Evolutionary conservation across 1,140 invertebrate species (phyloP).

Genomic region (Listronotus bonariensis): DNA sequence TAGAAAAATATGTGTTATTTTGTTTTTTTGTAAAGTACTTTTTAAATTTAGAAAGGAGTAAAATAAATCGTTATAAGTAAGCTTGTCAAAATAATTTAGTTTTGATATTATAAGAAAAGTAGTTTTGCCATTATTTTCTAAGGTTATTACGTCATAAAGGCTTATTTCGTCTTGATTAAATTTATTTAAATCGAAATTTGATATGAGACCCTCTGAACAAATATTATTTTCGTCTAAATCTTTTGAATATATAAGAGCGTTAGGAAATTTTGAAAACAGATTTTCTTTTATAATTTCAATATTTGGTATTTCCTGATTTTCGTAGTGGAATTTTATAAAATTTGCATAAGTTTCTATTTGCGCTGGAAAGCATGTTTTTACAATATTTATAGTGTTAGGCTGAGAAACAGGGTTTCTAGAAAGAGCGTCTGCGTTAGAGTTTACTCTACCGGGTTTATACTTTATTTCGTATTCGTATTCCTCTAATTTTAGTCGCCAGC

Average conservation of each 20-base stretch:
- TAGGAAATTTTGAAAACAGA: slow-evolving; percentile 36
- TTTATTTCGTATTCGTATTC: slow-evolving; percentile 58
- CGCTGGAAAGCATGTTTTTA: not conserved
- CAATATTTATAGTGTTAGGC: too few relatives aligned
- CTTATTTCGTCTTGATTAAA: slow-evolving; percentile 21
- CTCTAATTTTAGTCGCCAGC: slow-evolving; percentile 55
- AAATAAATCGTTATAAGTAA: slow-evolving; percentile 47
- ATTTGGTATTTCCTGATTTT: slow-evolving; percentile 35
- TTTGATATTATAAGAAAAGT: slow-evolving; percentile 40
- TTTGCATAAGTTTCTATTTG: slow-evolving; percentile 39
- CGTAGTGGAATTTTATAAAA: slow-evolving; percentile 49
- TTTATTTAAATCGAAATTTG: slow-evolving; percentile 29
- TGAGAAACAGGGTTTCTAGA: slow-evolving; percentile 28
- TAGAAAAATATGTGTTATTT: slow-evolving; percentile 15
- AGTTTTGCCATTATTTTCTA: slow-evolving; percentile 36
- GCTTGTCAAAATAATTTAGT: slow-evolving; percentile 44
- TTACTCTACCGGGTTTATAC: slow-evolving; percentile 55
- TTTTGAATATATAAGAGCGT: slow-evolving; percentile 45
- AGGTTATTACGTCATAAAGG: slow-evolving; percentile 27
- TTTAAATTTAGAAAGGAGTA: slow-evolving; percentile 39
- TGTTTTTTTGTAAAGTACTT: slow-evolving; percentile 4
- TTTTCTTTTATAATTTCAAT: slow-evolving; percentile 42
- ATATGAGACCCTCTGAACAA: slow-evolving; percentile 36
- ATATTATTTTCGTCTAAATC: slow-evolving; percentile 46
- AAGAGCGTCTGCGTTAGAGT: slow-evolving; percentile 53